These are phyloP conservation scores for Arenaria interpres DNA, from an alignment of 2,113 vertebrate genomes.

Conservation along the genomic window DNA sequence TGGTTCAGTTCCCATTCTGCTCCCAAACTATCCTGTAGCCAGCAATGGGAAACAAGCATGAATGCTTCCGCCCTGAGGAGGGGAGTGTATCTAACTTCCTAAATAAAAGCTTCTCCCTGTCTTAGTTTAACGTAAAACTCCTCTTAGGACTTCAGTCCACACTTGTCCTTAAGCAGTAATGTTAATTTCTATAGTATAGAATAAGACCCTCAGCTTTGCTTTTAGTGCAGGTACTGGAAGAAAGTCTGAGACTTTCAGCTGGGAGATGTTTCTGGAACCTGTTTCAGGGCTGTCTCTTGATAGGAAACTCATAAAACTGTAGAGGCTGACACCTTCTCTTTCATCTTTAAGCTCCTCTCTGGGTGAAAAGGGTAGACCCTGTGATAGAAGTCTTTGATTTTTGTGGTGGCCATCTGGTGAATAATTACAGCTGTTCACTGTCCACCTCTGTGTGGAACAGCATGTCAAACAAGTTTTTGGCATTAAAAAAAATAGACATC, in stretches of 20 bases:
- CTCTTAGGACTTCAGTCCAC: background rate
- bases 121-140: background rate
- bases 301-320: background rate
- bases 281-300: background rate
- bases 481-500: background rate
- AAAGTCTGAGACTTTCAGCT: background rate
- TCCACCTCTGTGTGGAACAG: background rate
- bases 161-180: background rate
- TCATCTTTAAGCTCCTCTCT: background rate
- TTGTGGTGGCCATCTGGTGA: background rate
- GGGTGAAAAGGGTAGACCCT: background rate
- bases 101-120: background rate
- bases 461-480: background rate
- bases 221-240: background rate
- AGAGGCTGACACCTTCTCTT: constrained; percentile 1
- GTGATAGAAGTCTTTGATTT: background rate
- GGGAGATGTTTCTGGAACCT: background rate
- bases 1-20: background rate
- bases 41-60: background rate
- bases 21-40: background rate
- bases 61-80: background rate
- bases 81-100: background rate
- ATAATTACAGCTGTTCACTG: background rate
- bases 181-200: background rate
- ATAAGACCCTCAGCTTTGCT: background rate